These are phyloP conservation scores for Thereuonema tuberculata DNA, from an alignment of 1,140 invertebrate species.

Conservation along the genomic window DNA sequence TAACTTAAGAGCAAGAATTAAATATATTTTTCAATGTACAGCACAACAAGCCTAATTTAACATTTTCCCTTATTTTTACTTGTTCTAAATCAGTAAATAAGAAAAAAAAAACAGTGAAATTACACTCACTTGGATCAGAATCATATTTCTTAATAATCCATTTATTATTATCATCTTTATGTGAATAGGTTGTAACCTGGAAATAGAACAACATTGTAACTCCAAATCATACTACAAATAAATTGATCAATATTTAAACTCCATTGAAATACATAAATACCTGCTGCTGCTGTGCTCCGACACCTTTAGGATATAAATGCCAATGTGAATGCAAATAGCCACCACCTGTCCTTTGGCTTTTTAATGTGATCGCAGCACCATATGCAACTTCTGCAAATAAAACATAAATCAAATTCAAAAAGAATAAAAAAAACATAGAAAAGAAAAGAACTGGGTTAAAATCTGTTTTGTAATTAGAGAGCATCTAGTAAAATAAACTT, in stretches of 20 bases:
- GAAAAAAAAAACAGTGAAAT: too few species aligned
- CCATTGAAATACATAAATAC: conserved; percentile 32
- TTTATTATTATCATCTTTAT: conserved; percentile 93
- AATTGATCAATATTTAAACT: neutral
- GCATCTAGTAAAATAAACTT: too few species aligned
- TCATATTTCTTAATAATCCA: conserved; percentile 63
- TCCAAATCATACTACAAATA: neutral
- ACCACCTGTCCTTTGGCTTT: conserved; percentile 87
- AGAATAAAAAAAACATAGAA: too few species aligned
- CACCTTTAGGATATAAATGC: conserved; percentile 84
- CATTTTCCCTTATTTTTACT: too few species aligned
- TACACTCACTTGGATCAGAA: conserved; percentile 1
- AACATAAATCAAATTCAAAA: conserved; percentile 2
- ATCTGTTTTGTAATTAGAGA: too few species aligned
- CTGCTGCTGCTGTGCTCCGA: conserved; percentile 85
- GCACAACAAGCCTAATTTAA: too few species aligned
- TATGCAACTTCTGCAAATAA: conserved; percentile 57
- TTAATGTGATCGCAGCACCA: conserved; percentile 75
- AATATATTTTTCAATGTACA: too few species aligned
- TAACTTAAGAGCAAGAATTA: too few species aligned
- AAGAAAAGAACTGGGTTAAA: too few species aligned
- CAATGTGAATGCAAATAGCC: conserved; percentile 93
- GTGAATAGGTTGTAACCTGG: conserved; percentile 88
- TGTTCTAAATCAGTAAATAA: too few species aligned
- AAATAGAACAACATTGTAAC: neutral